These are phyloP conservation scores for Dolomedes plantarius DNA, from an alignment of 2,888 invertebrate species.

Conservation along the genomic window DNA sequence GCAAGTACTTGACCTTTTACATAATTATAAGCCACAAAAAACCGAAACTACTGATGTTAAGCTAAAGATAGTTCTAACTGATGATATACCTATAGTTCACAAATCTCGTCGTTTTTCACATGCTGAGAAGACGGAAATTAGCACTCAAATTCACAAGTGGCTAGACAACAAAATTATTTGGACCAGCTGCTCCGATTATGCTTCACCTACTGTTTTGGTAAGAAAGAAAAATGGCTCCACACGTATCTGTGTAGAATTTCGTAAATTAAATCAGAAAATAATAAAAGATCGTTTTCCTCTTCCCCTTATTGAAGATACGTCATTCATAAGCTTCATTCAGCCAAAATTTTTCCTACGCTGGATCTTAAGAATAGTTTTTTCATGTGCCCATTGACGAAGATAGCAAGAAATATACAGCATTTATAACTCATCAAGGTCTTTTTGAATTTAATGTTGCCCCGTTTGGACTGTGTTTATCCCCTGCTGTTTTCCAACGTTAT, in stretches of 20 bases:
- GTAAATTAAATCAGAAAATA: conserved; percentile 15
- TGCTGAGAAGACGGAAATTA: neutral
- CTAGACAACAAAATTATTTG: neutral
- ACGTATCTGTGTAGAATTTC: conserved; percentile 23
- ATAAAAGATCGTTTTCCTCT: conserved; percentile 19
- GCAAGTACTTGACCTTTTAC: neutral
- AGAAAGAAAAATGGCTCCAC: conserved; percentile 26
- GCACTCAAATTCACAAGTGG: too few species aligned
- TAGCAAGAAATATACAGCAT: neutral
- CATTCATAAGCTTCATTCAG: conserved; percentile 17
- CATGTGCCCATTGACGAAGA: neutral
- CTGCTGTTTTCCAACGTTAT: conserved; percentile 18
- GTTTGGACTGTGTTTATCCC: too few species aligned
- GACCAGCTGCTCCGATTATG: too few species aligned
- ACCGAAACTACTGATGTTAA: neutral
- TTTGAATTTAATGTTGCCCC: conserved; percentile 3
- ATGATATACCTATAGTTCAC: too few species aligned
- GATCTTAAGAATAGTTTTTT: conserved; percentile 46
- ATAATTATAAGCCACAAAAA: neutral
- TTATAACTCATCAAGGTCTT: neutral
- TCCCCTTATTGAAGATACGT: conserved; percentile 21
- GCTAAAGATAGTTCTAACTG: neutral
- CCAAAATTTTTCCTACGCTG: conserved; percentile 12
- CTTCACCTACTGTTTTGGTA: too few species aligned
- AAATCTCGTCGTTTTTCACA: neutral